phyloP scores from a whole-genome alignment of 1,140 invertebrate species.

The Lepidurus arcticus region DNA sequence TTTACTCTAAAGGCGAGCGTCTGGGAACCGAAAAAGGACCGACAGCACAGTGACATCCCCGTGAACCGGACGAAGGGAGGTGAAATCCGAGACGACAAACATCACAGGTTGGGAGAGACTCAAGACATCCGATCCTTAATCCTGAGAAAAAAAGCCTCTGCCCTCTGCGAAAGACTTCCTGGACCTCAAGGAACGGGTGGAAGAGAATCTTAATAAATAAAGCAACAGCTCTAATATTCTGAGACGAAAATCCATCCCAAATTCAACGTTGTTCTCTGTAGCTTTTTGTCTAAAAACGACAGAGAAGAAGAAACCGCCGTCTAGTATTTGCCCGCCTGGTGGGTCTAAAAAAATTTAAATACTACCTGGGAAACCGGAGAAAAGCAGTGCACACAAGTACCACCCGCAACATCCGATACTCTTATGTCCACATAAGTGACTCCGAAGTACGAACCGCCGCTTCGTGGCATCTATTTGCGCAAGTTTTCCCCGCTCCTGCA shows the following conservation, averaged over 20 bases:
- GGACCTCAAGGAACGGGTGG: constrained; percentile 3
- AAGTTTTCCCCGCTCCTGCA: neutral
- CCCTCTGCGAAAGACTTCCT: neutral
- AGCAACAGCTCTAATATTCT: neutral
- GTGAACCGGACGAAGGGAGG: no score
- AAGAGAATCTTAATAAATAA: neutral
- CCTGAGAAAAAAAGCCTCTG: neutral
- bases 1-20: neutral
- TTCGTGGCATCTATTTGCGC: neutral
- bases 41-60: neutral
- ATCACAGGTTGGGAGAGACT: neutral
- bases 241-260: no score
- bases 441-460: neutral
- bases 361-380: neutral
- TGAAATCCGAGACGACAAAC: neutral
- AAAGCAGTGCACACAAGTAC: neutral
- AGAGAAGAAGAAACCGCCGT: neutral
- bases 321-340: neutral
- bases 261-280: no score
- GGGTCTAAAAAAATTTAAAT: neutral
- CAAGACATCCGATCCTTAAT: neutral
- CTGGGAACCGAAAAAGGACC: neutral
- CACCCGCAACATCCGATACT: neutral
- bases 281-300: neutral
- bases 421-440: neutral